Evolutionary conservation across 2,797 vertebrate genomes (phyloP), one percentile per base, ranked within the genome.

Genomic region (Antrozous pallidus): DNA sequence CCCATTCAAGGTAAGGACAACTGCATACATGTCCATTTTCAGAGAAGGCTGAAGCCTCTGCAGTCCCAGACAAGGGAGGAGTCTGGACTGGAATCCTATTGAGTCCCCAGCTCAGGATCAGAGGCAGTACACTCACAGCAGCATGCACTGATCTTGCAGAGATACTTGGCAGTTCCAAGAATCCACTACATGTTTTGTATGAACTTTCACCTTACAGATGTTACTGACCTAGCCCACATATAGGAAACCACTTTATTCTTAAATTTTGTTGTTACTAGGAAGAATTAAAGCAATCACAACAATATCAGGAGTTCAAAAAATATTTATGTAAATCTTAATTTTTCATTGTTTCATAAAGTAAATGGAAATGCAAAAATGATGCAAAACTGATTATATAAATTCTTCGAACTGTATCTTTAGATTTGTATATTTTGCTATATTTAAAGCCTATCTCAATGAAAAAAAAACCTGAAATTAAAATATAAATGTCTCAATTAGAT

Each of bases 251-350:
- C 11, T 67, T 71, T 56, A 40, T 56, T 69, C 13, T 24, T 71
- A 77, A 88, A 95, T 75, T 83, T 31, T 74, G 8, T 61, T 26
- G 45, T 78, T 54, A 54, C 28, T 67, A 13, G 11, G 24, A 95
- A 91, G 83, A 95, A 42, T 7, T 82, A 38, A 93, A 75, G 74
- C 20, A 82, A 88, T 51, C 42, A 91, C 67, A 86, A 65, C 51
- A 83, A 38, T 54, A 22, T 94, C 36, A 33, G 4, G 71, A 75
- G 31, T 81, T 93, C 40, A 18, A 24, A 56, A 40, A 49, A 49
- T 6, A 71, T 18, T 33, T 70, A 71, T n/a, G 65, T 51, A 16
- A 93, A 84, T 75, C 36, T 92, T 91, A 88, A 56, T 45, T 63
- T 86, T 67, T 83, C 45, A 79, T 24, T 61, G 6, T 71, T 74